Base-by-base conservation (phyloP, 1,140 invertebrate genomes). In the Bombus pascuorum region DNA sequence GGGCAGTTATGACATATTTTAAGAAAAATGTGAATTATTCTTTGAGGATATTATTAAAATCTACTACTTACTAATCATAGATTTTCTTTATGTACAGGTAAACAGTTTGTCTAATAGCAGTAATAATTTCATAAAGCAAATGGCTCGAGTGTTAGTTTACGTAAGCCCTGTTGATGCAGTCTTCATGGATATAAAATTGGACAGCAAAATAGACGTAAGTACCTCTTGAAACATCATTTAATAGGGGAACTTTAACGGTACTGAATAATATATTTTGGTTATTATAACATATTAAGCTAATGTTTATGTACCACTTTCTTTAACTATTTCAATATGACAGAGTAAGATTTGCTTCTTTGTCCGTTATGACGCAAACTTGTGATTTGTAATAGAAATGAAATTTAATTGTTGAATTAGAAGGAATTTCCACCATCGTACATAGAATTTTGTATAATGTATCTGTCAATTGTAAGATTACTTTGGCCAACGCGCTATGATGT, bases 91-190 rank as follows among this genome's bases (percentile, higher is more conserved):
- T n/a, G n/a, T n/a, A n/a, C n/a, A n/a, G n/a, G n/a, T n/a, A n/a
- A n/a, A n/a, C n/a, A n/a, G n/a, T n/a, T n/a, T n/a, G n/a, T n/a
- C n/a, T n/a, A n/a, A n/a, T n/a, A n/a, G n/a, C n/a, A n/a, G n/a
- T n/a, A n/a, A n/a, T n/a, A n/a, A n/a, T n/a, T n/a, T n/a, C n/a
- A n/a, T n/a, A n/a, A n/a, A n/a, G n/a, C n/a, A n/a, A n/a, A n/a
- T n/a, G n/a, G n/a, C n/a, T n/a, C n/a, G n/a, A n/a, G n/a, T n/a
- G n/a, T n/a, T 57, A 15, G 2, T 74, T 32, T 90, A 81, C 4
- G 34, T 42, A 34, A 79, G 89, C 44, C 3, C n/a, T n/a, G n/a
- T 90, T 1, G 32, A 89, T 22, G 53, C 79, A 57, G 15, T 89
- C 5, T 13, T 71, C 1, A 42, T 37, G 8, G 18, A 72, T 13